These are phyloP conservation scores for Bombus difficillimus DNA, from an alignment of 1,140 invertebrate genomes.

Conservation along the genomic window DNA sequence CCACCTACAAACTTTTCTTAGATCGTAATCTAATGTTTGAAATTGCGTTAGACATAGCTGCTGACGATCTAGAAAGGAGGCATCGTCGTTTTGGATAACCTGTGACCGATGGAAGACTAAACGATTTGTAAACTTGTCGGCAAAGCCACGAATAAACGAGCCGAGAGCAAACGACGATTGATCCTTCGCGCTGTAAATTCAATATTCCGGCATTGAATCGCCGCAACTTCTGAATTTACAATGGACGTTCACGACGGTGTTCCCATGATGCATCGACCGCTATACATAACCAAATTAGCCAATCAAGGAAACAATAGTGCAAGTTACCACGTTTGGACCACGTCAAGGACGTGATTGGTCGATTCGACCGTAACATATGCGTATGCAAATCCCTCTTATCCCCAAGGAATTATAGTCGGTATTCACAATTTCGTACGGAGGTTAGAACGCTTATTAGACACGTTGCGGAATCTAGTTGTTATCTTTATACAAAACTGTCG, in stretches of 20 bases:
- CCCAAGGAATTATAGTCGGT: slow-evolving; percentile 36
- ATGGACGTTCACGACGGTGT: background rate
- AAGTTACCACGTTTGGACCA: slow-evolving; percentile 37
- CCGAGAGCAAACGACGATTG: background rate
- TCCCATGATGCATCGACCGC: slow-evolving; percentile 32
- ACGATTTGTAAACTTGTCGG: no score
- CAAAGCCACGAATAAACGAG: no score
- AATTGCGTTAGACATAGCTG: no score
- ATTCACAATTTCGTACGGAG: slow-evolving; percentile 18
- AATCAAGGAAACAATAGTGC: slow-evolving; percentile 72
- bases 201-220: background rate
- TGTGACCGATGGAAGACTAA: no score
- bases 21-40: no score
- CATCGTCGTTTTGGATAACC: no score
- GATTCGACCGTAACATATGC: slow-evolving; percentile 33
- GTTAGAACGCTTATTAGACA: slow-evolving; percentile 23
- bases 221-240: background rate
- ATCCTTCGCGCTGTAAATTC: background rate
- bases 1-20: no score
- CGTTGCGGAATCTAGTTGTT: background rate
- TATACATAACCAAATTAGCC: slow-evolving; percentile 51
- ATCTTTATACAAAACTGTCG: no score
- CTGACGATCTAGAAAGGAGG: no score
- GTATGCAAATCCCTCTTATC: slow-evolving; percentile 49
- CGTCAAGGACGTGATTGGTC: slow-evolving; percentile 36